phyloP scores from a whole-genome alignment of 2,113 vertebrate species.

The Salminus brasiliensis region DNA sequence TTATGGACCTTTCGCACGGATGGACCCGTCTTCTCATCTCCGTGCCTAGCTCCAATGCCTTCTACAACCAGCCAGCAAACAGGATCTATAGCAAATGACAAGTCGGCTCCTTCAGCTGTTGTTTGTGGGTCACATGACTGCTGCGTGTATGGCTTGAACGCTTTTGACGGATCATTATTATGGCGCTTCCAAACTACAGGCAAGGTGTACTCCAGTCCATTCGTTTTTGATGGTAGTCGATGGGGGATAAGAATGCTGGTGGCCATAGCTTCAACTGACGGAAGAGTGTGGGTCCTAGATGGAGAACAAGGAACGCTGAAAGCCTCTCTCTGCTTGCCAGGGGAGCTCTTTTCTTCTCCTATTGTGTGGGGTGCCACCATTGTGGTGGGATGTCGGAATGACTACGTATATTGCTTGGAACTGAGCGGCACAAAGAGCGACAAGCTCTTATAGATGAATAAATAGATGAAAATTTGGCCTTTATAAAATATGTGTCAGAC shows the following conservation, averaged over 20 bases:
- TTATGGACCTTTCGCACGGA: slow-evolving; percentile 84
- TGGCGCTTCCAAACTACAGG: slow-evolving; percentile 88
- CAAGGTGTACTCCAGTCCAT: slow-evolving; percentile 88
- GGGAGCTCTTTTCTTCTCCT: slow-evolving; percentile 93
- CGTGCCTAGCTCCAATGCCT: slow-evolving; percentile 73
- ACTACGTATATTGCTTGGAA: slow-evolving; percentile 90
- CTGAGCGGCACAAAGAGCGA: slow-evolving; percentile 55
- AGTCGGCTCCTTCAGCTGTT: slow-evolving; percentile 62
- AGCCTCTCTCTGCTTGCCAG: slow-evolving; percentile 75
- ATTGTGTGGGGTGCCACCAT: slow-evolving; percentile 80
- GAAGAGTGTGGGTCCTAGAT: slow-evolving; percentile 87
- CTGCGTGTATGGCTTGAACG: slow-evolving; percentile 83
- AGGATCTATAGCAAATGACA: slow-evolving; percentile 85
- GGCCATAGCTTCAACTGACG: slow-evolving; percentile 87
- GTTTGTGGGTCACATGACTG: slow-evolving; percentile 92
- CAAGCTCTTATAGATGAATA: no score
- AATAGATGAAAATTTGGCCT: no score
- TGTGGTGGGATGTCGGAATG: slow-evolving; percentile 91
- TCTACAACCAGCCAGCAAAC: slow-evolving; percentile 66
- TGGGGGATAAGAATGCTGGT: slow-evolving; percentile 71
- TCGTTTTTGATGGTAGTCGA: slow-evolving; percentile 72
- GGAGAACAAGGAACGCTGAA: slow-evolving; percentile 73
- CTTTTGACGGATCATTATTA: slow-evolving; percentile 75
- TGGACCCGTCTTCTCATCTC: slow-evolving; percentile 93
- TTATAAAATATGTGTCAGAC: no score